Percentiles rank a stretch among this genome's conserved stretches.
Evolutionary conservation across 2,113 vertebrate genomes (phyloP).

Genomic region (Micromys minutus): DNA sequence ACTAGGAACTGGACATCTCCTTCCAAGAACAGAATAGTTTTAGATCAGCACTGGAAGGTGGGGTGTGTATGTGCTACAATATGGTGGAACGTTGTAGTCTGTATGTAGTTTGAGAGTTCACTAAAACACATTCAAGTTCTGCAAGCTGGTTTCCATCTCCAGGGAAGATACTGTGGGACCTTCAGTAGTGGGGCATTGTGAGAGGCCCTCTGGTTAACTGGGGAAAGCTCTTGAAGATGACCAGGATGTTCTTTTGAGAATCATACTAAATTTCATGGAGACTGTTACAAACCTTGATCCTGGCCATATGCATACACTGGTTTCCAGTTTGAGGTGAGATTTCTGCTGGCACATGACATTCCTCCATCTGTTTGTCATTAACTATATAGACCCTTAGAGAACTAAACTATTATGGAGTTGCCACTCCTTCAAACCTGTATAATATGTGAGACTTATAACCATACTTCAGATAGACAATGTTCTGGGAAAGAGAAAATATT

Average conservation of each 20-base stretch:
- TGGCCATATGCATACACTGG: not conserved
- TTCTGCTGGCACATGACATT: not conserved
- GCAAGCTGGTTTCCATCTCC: not conserved
- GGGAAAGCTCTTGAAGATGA: too few species aligned
- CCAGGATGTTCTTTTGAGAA: not conserved
- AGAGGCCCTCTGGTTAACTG: not conserved
- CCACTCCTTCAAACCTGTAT: not conserved
- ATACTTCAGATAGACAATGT: not conserved
- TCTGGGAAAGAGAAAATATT: not conserved
- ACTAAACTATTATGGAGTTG: not conserved
- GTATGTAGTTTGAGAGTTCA: not conserved
- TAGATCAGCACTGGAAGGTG: not conserved
- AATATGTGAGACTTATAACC: not conserved
- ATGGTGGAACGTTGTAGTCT: not conserved
- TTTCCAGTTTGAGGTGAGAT: not conserved
- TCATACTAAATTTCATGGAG: not conserved
- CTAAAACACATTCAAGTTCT: not conserved
- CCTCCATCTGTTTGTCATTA: not conserved
- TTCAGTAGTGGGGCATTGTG: not conserved
- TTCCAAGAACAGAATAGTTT: conserved; percentile 8
- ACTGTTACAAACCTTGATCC: not conserved
- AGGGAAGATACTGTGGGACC: not conserved
- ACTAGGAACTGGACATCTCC: not conserved
- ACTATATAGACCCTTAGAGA: not conserved
- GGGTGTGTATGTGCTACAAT: not conserved